Evolutionary conservation across 1,140 invertebrate genomes (phyloP).

Genomic region (Trachymyrmex septentrionalis): DNA sequence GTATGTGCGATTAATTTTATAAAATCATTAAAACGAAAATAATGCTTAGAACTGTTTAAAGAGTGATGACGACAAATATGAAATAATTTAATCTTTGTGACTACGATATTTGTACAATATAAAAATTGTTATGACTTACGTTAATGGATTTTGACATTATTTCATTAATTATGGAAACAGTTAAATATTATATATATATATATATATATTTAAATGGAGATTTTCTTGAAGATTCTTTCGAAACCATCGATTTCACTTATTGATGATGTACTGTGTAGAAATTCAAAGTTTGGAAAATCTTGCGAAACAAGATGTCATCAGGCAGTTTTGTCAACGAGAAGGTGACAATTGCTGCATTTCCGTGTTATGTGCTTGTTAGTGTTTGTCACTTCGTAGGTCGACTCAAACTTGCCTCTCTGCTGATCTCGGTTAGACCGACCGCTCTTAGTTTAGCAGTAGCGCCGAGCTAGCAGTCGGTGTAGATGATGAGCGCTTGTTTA

Average conservation of each 20-base stretch:
- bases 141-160: background rate
- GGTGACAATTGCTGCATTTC: background rate
- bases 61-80: background rate
- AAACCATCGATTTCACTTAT: background rate
- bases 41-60: background rate
- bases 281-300: conserved; percentile 20
- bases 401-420: conserved; percentile 41
- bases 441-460: conserved; percentile 61
- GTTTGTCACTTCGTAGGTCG: background rate
- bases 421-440: conserved; percentile 41
- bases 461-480: conserved; percentile 58
- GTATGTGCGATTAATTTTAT: background rate
- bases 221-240: background rate
- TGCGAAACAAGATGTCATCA: background rate
- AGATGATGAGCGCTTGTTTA: conserved; percentile 62
- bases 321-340: background rate
- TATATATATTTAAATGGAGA: background rate
- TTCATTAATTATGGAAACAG: background rate
- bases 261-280: background rate
- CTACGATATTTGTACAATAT: background rate
- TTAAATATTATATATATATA: background rate
- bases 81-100: background rate
- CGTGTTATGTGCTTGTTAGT: conserved; percentile 31
- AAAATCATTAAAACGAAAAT: background rate
- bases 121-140: background rate